Conservation (phyloP, 2,113 vertebrate species). For the Gymnocephalus cernua region DNA sequence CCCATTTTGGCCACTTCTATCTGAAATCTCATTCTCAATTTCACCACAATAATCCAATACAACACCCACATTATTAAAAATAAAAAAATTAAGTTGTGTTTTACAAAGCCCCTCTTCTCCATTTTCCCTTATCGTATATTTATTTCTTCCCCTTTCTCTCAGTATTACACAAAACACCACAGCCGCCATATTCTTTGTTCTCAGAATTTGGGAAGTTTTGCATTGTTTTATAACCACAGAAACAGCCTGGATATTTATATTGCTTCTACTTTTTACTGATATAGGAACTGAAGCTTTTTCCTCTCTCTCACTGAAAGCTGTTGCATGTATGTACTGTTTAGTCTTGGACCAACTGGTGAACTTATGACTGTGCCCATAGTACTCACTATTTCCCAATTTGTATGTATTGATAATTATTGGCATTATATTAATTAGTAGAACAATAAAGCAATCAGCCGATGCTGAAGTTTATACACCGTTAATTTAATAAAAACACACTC, state of each 20-base stretch:
- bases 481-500: neutral
- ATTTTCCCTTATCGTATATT: constrained; percentile 20
- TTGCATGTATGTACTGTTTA: neutral
- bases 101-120: constrained; percentile 17
- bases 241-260: constrained; percentile 22
- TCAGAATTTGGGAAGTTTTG: constrained; percentile 19
- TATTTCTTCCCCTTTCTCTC: constrained; percentile 49
- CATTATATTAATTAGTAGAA: neutral
- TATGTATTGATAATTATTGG: neutral
- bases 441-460: neutral
- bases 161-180: constrained; percentile 34
- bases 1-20: neutral
- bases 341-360: neutral
- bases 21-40: neutral
- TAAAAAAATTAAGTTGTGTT: neutral
- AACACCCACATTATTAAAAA: neutral
- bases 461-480: neutral
- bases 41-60: neutral
- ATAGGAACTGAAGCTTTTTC: constrained; percentile 24
- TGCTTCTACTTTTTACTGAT: constrained; percentile 18
- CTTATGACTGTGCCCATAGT: neutral
- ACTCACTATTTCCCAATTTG: neutral
- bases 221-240: constrained; percentile 33
- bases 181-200: constrained; percentile 29
- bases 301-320: constrained; percentile 9